A percentile compares a stretch with the other conserved stretches of the same genome.
Evolutionary conservation across 2,797 vertebrate genomes (phyloP).

Genomic region (Sylvia borin): DNA sequence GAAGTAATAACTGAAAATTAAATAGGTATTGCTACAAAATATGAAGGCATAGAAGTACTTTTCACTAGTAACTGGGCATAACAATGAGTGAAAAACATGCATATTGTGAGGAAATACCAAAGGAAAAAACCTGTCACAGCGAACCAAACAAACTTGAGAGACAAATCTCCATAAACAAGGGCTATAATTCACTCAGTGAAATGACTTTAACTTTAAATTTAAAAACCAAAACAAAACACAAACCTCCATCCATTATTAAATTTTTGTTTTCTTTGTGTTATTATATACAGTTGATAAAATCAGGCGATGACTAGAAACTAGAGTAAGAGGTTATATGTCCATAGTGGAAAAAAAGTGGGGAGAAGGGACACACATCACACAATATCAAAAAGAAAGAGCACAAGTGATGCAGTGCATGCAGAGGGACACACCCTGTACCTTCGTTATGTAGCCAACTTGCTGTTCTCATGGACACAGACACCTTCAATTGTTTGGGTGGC

Average conservation of each 20-base stretch:
- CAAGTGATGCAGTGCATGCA: background rate
- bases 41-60: background rate
- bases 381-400: background rate
- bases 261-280: background rate
- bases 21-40: background rate
- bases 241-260: background rate
- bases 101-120: background rate
- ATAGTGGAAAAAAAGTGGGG: background rate
- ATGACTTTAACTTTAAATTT: background rate
- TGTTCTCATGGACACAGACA: background rate
- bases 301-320: background rate
- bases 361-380: background rate
- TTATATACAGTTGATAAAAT: background rate
- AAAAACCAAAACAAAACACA: background rate
- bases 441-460: accelerated
- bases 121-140: background rate
- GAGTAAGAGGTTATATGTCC: background rate
- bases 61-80: background rate
- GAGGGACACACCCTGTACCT: background rate
- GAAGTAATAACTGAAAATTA: background rate
- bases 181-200: background rate
- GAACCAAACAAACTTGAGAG: background rate
- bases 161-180: background rate
- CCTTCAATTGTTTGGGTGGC: background rate
- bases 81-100: background rate